Conservation (phyloP, 2,888 invertebrate genomes). For the Druceiella hillmani region DNA sequence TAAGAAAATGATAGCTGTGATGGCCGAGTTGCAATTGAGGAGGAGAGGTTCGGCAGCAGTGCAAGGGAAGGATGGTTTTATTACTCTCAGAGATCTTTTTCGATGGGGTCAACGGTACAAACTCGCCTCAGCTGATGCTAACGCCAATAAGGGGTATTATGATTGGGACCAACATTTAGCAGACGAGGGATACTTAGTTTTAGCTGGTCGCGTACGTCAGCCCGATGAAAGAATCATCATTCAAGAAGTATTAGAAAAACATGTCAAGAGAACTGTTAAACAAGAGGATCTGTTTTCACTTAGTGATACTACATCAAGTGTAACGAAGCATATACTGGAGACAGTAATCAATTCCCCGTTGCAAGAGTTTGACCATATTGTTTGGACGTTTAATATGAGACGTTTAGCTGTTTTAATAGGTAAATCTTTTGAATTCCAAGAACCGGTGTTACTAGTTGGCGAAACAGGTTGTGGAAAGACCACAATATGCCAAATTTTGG, state of each 20-base stretch:
- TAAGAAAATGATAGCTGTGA: slow-evolving; percentile 84
- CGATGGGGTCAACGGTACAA: slow-evolving; percentile 95
- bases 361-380: slow-evolving; percentile 68
- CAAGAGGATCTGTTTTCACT: slow-evolving; percentile 67
- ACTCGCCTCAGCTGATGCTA: slow-evolving; percentile 55
- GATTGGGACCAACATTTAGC: slow-evolving; percentile 98
- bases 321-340: slow-evolving; percentile 67
- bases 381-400: slow-evolving; percentile 93
- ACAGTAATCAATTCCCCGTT: slow-evolving; percentile 53
- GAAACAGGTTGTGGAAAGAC: slow-evolving; percentile 99
- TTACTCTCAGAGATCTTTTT: slow-evolving; percentile 92
- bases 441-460: slow-evolving; percentile 93
- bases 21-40: slow-evolving; percentile 82
- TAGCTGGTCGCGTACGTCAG: slow-evolving; percentile 89
- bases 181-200: slow-evolving; percentile 90
- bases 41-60: slow-evolving; percentile 84
- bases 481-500: slow-evolving; percentile 86
- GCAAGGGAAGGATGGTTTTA: slow-evolving; percentile 88
- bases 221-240: slow-evolving; percentile 79
- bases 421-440: slow-evolving; percentile 85
- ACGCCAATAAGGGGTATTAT: slow-evolving; percentile 60
- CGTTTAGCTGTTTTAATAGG: slow-evolving; percentile 69
- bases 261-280: slow-evolving; percentile 71
- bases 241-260: slow-evolving; percentile 67
- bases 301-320: slow-evolving; percentile 63